Conservation (phyloP, 2,888 invertebrate species). For the Orchesella flavescens region DNA sequence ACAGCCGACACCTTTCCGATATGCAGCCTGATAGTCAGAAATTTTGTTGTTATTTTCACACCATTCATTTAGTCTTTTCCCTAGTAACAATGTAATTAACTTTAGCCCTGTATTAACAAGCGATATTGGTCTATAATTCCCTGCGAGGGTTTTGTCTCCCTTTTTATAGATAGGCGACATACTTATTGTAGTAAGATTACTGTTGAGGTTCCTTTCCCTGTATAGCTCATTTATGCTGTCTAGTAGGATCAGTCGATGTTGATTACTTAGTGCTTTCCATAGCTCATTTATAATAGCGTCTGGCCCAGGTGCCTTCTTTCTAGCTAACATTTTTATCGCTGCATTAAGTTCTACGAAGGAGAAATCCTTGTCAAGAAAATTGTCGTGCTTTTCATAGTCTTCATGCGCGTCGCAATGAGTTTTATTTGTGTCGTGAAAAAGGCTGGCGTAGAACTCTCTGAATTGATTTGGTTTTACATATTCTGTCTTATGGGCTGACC, state of each 20-base stretch:
- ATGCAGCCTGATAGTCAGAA: constrained; percentile 28
- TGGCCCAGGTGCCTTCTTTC: constrained; percentile 38
- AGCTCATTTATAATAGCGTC: constrained; percentile 40
- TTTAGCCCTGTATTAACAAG: constrained; percentile 18
- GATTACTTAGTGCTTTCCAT: constrained; percentile 3
- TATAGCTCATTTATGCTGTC: constrained; percentile 28
- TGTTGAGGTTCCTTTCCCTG: not conserved
- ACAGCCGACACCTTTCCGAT: constrained; percentile 5
- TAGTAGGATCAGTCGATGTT: constrained; percentile 12
- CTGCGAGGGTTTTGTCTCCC: not conserved
- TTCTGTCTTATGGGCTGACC: constrained; percentile 12
- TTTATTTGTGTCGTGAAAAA: not conserved
- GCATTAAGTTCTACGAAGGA: constrained; percentile 21
- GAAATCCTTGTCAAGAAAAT: constrained; percentile 20
- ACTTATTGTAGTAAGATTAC: not conserved
- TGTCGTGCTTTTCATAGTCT: not conserved
- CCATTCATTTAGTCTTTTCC: constrained; percentile 13
- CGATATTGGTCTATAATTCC: constrained; percentile 24
- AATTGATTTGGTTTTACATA: not conserved
- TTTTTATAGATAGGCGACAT: constrained; percentile 31
- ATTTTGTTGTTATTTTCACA: not conserved
- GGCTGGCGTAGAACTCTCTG: not conserved
- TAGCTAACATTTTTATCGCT: constrained; percentile 21
- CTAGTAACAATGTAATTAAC: not conserved
- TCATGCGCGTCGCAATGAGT: not conserved